phyloP scores from a whole-genome alignment of 1,140 invertebrate species.

The Lepidurus packardi region DNA sequence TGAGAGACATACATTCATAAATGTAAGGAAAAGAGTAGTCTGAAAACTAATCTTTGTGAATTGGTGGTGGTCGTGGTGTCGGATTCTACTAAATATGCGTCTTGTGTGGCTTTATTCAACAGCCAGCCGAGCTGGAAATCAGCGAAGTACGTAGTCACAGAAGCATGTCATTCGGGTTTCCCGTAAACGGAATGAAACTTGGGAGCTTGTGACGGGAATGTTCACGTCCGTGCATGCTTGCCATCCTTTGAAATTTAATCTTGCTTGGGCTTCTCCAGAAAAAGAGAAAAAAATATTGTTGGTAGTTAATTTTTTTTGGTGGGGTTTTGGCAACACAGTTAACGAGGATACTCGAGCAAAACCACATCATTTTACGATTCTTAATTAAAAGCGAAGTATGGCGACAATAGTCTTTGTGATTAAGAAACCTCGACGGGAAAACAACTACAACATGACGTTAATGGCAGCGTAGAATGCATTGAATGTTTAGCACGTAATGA shows the following conservation, averaged over 20 bases:
- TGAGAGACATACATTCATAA: not conserved
- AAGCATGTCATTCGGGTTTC: not conserved
- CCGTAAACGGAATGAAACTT: not conserved
- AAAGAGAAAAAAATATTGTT: not conserved
- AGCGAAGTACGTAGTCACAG: constrained; percentile 14
- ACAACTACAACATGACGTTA: not conserved
- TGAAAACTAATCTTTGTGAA: not conserved
- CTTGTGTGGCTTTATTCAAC: not conserved
- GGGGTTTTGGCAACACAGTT: not conserved
- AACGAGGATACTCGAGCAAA: not conserved
- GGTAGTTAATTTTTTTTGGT: not conserved
- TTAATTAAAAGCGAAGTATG: constrained; percentile 19
- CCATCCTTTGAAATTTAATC: not conserved
- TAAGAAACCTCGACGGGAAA: not conserved
- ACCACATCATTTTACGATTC: not conserved
- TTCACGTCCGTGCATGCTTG: not conserved
- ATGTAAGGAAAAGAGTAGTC: not conserved
- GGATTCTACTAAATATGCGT: constrained; percentile 32
- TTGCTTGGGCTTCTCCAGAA: not conserved
- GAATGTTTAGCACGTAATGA: constrained; percentile 9
- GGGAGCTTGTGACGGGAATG: not conserved
- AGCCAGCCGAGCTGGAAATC: constrained; percentile 17
- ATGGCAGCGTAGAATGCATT: not conserved
- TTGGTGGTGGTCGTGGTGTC: constrained; percentile 29
- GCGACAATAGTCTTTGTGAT: not conserved